A percentile compares a stretch with the other conserved stretches of the same genome.
phyloP scores from a whole-genome alignment of 2,113 vertebrate species.

The Mus pahari region DNA sequence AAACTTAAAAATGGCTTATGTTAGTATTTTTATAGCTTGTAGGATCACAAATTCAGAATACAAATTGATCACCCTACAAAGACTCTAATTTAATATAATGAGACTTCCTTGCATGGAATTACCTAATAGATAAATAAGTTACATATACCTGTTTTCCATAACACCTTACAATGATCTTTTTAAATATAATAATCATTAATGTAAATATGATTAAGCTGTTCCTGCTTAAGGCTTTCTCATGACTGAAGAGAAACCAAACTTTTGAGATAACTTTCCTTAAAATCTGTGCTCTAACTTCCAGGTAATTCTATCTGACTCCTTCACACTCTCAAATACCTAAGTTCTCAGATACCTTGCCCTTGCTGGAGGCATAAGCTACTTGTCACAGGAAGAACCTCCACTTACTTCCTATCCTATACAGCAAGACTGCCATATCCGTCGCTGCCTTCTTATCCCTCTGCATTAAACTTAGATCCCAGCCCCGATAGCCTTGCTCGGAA shows the following conservation, averaged over 20 bases:
- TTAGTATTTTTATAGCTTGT: background rate
- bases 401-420: background rate
- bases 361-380: background rate
- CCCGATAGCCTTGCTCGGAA: background rate
- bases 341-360: background rate
- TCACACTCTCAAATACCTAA: background rate
- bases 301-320: background rate
- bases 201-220: background rate
- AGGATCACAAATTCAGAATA: slow-evolving; percentile 7
- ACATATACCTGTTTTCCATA: background rate
- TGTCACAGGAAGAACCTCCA: background rate
- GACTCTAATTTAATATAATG: slow-evolving; percentile 18
- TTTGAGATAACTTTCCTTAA: background rate
- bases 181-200: slow-evolving; percentile 29
- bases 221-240: background rate
- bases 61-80: background rate
- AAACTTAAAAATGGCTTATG: background rate
- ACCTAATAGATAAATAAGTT: slow-evolving; percentile 1
- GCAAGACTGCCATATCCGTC: background rate
- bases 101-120: slow-evolving; percentile 8
- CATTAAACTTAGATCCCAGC: background rate
- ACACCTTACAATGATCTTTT: background rate
- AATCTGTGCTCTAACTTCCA: background rate
- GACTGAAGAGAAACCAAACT: background rate
- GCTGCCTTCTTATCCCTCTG: background rate